Evolutionary conservation across 2,888 invertebrate species (phyloP), one percentile per base, ranked within the genome.

Genomic region (Stenichneumon culpator): DNA sequence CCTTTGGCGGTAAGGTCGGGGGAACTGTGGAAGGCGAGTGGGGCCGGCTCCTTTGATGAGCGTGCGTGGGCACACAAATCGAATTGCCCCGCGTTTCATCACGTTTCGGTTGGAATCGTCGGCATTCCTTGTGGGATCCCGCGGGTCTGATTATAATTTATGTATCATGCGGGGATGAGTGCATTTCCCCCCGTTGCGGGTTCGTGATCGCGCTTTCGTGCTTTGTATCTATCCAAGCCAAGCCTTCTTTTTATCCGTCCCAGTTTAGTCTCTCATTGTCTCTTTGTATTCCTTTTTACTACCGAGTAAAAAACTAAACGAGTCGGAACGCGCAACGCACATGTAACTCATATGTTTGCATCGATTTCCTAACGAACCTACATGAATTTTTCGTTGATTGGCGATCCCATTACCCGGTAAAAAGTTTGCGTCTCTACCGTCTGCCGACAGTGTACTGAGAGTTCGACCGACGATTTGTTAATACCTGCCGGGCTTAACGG

Each of bases 31-130:
- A 70, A 84, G 72, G 65, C 77, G 67, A 84, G 84, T 83, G 86
- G 87, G 86, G 89, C 88, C 92, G 92, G 91, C 88, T 81, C 89
- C 91, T 92, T 93, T 93, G 92, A 93, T 91, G 92, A 91, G 92
- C 92, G 90, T 92, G 92, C 90, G 92, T 89, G 89, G 89, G 84
- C 90, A 89, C 91, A 92, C 92, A 93, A 93, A 93, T 93, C 93
- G 93, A 93, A 93, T 93, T 90, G 91, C 89, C 86, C 89, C 86
- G 88, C 91, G 91, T 93, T 92, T 92, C 93, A 93, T 93, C 93
- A 93, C 92, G 93, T 93, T 89, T 89, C 90, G 86, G 88, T 90
- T 88, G 87, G 89, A 89, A 88, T 88, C 84, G 87, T 80, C 88
- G 86, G 87, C 87, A 80, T 87, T 87, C 86, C 81, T 77, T 83